Evolutionary conservation across 2,888 invertebrate species (phyloP).

Genomic region (Hemicrepidius hirtus): DNA sequence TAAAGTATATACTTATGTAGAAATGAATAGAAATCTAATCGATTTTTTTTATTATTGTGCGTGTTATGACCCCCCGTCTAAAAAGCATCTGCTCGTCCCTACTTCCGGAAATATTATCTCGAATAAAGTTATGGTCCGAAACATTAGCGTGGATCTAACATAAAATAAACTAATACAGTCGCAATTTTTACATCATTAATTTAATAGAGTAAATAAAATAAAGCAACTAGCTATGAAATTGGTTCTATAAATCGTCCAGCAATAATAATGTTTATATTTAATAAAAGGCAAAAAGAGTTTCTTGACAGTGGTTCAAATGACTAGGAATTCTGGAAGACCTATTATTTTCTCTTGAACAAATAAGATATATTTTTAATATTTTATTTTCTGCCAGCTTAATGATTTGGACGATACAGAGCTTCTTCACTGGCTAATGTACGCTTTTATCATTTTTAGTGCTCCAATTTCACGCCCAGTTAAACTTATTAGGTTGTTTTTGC

Average conservation of each 20-base stretch:
- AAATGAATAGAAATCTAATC: too few relatives aligned
- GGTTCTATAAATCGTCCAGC: conserved; percentile 25
- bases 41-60: too few relatives aligned
- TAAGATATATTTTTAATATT: conserved; percentile 29
- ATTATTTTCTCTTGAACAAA: conserved; percentile 29
- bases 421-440: conserved; percentile 17
- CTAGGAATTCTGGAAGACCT: conserved; percentile 16
- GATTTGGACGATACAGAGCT: conserved; percentile 22
- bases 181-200: conserved; percentile 33
- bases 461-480: conserved; percentile 32
- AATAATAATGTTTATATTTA: conserved; percentile 30
- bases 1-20: too few relatives aligned
- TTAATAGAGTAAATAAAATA: conserved; percentile 36
- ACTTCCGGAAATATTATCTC: too few relatives aligned
- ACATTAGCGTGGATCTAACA: neutral
- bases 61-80: too few relatives aligned
- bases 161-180: conserved; percentile 8
- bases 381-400: conserved; percentile 21
- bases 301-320: conserved; percentile 11
- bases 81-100: too few relatives aligned
- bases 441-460: conserved; percentile 31
- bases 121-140: too few relatives aligned
- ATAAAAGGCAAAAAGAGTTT: conserved; percentile 20
- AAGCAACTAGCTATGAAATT: conserved; percentile 36
- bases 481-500: conserved; percentile 31